Conservation (phyloP, 2,888 invertebrate genomes). For the Dicycla oo region DNA sequence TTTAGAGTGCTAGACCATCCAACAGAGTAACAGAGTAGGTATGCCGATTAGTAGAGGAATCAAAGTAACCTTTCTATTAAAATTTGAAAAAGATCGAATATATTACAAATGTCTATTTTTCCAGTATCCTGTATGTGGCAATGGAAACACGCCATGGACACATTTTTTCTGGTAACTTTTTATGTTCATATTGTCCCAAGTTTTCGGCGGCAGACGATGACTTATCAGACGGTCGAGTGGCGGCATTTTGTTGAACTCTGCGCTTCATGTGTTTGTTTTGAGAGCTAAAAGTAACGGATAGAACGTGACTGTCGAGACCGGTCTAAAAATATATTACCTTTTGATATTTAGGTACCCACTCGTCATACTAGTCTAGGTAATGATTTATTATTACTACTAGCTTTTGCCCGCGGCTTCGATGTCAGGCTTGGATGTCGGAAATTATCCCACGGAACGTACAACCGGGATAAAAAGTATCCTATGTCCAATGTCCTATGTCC, state of each 20-base stretch:
- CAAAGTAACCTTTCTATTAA: not conserved
- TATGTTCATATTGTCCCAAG: constrained; percentile 79
- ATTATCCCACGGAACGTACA: no score
- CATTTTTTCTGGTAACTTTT: constrained; percentile 76
- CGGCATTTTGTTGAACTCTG: constrained; percentile 73
- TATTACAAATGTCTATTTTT: not conserved
- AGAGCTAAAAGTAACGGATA: constrained; percentile 56
- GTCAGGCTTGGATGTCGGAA: no score
- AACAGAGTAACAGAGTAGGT: no score
- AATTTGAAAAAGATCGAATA: no score
- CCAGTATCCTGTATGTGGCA: constrained; percentile 14
- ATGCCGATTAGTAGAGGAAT: not conserved
- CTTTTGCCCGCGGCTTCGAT: no score
- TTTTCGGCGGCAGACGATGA: constrained; percentile 77
- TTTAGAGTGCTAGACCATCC: not conserved
- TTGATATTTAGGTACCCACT: constrained; percentile 46
- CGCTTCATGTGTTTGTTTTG: constrained; percentile 49
- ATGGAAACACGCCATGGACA: constrained; percentile 71
- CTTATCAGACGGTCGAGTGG: constrained; percentile 75
- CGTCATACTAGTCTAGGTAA: not conserved
- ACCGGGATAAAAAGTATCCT: no score
- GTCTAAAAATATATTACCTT: constrained; percentile 52
- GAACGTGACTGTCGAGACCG: constrained; percentile 44
- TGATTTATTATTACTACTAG: no score
- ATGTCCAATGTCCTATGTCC: no score